phyloP scores from a whole-genome alignment of 2,888 invertebrate species.

The Ennomos quercinarius region DNA sequence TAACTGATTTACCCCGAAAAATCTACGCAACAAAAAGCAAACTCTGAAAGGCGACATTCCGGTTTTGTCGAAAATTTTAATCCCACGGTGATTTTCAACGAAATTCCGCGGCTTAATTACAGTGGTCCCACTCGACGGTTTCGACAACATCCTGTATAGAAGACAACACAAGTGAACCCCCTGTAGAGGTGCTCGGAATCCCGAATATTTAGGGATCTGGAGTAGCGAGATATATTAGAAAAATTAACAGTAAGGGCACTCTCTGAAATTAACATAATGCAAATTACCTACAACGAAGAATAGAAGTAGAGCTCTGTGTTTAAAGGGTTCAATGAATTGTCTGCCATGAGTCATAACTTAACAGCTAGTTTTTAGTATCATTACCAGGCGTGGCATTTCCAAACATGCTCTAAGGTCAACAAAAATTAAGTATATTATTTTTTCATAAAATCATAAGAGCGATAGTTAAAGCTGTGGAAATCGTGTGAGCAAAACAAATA shows the following conservation, averaged over 20 bases:
- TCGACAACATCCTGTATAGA: conserved; percentile 32
- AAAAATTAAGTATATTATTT: too few species aligned
- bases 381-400: too few species aligned
- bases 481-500: too few species aligned
- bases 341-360: too few species aligned
- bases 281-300: too few species aligned
- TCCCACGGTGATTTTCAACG: conserved; percentile 27
- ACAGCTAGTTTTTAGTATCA: too few species aligned
- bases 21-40: not conserved
- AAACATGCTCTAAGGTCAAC: too few species aligned
- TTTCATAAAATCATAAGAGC: too few species aligned
- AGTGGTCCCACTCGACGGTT: conserved; percentile 25
- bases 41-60: conserved; percentile 6
- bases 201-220: conserved; percentile 40
- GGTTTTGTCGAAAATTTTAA: conserved; percentile 25
- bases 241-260: conserved; percentile 13
- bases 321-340: too few species aligned
- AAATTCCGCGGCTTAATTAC: conserved; percentile 41
- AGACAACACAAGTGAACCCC: conserved; percentile 34
- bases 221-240: conserved; percentile 4
- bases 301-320: too few species aligned
- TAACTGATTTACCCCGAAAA: conserved; percentile 5
- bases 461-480: too few species aligned
- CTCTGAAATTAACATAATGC: not conserved
- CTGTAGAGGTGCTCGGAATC: conserved; percentile 40